A percentile compares a stretch with the other conserved stretches of the same genome.
Conservation (phyloP, 2,888 invertebrate species). For the Chirona hameri region DNA sequence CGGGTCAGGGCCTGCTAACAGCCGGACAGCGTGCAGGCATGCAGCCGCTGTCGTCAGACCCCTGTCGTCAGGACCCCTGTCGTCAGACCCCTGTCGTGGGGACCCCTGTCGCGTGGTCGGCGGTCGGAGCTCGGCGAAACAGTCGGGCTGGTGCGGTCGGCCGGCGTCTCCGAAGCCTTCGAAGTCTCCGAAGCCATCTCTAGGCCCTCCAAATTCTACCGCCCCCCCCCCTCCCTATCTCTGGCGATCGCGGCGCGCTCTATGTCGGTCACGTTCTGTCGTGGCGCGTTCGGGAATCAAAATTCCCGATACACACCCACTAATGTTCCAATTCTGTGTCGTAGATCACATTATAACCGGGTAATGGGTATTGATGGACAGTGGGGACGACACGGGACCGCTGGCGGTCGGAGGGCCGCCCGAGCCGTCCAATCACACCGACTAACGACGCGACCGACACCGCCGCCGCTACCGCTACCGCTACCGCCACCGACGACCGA, state of each 20-base stretch:
- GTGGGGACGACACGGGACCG: neutral
- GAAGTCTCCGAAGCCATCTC: neutral
- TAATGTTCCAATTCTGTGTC: conserved; percentile 9
- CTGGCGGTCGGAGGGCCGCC: neutral
- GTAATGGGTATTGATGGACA: neutral
- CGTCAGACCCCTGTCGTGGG: no score
- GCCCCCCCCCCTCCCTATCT: no score
- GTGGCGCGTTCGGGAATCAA: neutral
- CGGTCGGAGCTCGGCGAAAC: neutral
- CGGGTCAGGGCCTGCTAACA: neutral
- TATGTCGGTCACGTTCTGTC: conserved; percentile 14
- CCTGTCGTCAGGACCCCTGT: no score
- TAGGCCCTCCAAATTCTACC: neutral
- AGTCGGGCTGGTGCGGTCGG: neutral
- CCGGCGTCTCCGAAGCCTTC: neutral
- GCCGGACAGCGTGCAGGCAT: neutral
- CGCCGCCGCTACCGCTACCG: neutral
- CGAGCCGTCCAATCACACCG: neutral
- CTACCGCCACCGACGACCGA: neutral
- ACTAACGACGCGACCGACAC: neutral
- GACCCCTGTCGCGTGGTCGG: neutral
- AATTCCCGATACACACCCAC: conserved; percentile 28
- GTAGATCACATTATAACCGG: conserved; percentile 12
- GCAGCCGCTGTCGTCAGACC: neutral
- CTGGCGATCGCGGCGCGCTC: neutral